phyloP scores from a whole-genome alignment of 2,888 invertebrate genomes.

The Caenorhabditis uteleia region DNA sequence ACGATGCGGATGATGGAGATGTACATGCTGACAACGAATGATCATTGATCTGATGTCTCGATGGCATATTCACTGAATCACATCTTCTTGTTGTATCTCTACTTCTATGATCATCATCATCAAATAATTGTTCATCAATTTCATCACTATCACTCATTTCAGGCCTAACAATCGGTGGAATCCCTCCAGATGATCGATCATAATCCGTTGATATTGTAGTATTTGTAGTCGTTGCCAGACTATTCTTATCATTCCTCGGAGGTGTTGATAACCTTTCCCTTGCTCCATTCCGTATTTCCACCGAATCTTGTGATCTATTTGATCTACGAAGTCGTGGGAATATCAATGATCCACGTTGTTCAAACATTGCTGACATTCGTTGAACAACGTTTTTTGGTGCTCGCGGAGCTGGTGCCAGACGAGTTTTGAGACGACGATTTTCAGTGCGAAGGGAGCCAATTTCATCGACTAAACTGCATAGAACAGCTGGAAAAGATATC shows the following conservation, averaged over 20 bases:
- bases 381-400: slow-evolving; percentile 44
- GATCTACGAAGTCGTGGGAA: slow-evolving; percentile 40
- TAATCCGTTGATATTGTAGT: slow-evolving; percentile 45
- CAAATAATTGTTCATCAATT: slow-evolving; percentile 49
- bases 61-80: slow-evolving; percentile 34
- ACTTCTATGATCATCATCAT: slow-evolving; percentile 32
- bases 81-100: slow-evolving; percentile 37
- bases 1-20: slow-evolving; percentile 64
- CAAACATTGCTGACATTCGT: slow-evolving; percentile 53
- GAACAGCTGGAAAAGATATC: slow-evolving; percentile 55
- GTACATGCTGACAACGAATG: slow-evolving; percentile 57
- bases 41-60: slow-evolving; percentile 18
- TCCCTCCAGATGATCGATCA: slow-evolving; percentile 3
- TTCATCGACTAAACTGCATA: slow-evolving; percentile 66
- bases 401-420: slow-evolving; percentile 40
- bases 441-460: slow-evolving; percentile 63
- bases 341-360: slow-evolving; percentile 33
- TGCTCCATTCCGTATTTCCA: slow-evolving; percentile 59
- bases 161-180: slow-evolving; percentile 64
- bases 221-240: slow-evolving; percentile 61
- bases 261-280: slow-evolving; percentile 63
- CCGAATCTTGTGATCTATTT: slow-evolving; percentile 30
- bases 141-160: slow-evolving; percentile 62
- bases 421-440: slow-evolving; percentile 60
- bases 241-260: slow-evolving; percentile 45